Percentiles rank a stretch among this genome's conserved stretches.
Evolutionary conservation across 2,113 vertebrate species (phyloP).

Genomic region (Paramisgurnus dabryanus): DNA sequence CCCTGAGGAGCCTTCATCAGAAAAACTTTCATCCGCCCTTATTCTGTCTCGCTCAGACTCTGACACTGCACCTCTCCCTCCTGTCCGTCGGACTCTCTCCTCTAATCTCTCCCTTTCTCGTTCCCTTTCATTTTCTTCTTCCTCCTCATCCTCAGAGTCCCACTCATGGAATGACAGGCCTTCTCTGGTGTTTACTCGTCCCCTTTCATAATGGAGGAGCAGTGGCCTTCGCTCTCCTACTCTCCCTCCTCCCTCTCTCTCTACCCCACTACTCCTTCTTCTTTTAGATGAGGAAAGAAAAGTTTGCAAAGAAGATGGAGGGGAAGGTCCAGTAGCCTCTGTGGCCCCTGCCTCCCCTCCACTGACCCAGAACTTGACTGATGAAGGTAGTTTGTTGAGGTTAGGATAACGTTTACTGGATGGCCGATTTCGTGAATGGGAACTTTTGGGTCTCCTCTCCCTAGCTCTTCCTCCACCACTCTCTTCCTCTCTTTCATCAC

Average conservation of each 20-base stretch:
- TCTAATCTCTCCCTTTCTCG: slow-evolving; percentile 59
- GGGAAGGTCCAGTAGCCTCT: slow-evolving; percentile 62
- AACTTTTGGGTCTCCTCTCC: slow-evolving; percentile 69
- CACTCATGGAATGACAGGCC: slow-evolving; percentile 78
- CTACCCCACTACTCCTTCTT: slow-evolving; percentile 69
- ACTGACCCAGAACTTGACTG: slow-evolving; percentile 80
- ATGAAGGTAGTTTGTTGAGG: slow-evolving; percentile 78
- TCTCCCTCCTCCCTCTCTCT: slow-evolving; percentile 64
- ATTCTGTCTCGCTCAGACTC: slow-evolving; percentile 77
- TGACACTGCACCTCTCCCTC: slow-evolving; percentile 69
- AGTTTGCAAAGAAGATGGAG: slow-evolving; percentile 71
- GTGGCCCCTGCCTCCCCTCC: slow-evolving; percentile 65
- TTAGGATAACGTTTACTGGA: slow-evolving; percentile 74
- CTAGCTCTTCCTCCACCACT: slow-evolving; percentile 69
- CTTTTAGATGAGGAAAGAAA: slow-evolving; percentile 72
- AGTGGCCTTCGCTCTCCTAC: slow-evolving; percentile 75
- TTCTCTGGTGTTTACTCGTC: slow-evolving; percentile 74
- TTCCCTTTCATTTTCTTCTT: slow-evolving; percentile 62
- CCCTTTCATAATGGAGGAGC: slow-evolving; percentile 76
- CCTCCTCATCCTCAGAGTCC: slow-evolving; percentile 75
- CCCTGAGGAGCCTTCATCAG: slow-evolving; percentile 76
- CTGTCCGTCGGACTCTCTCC: slow-evolving; percentile 64
- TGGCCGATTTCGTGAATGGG: slow-evolving; percentile 65
- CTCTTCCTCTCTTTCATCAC: slow-evolving; percentile 69
- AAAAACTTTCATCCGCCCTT: slow-evolving; percentile 75